phyloP scores from a whole-genome alignment of 1,140 invertebrate species.

The Zelostemma sp. region DNA sequence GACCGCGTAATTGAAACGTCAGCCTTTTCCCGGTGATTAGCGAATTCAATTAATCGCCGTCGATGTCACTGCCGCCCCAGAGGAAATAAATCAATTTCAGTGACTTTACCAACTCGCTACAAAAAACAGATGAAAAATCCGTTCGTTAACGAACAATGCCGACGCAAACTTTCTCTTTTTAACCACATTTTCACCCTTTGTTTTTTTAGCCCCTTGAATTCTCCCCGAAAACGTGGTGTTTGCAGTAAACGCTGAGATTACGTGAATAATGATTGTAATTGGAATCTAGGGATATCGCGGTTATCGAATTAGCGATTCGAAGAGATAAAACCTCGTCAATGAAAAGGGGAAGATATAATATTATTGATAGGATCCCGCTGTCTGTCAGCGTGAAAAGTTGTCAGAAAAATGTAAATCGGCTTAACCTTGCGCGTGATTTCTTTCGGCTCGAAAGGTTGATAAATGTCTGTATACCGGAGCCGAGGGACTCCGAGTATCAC shows the following conservation, averaged over 20 bases:
- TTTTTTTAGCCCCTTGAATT: too few species aligned
- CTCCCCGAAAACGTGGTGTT: too few species aligned
- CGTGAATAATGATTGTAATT: too few species aligned
- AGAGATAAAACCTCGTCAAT: neutral
- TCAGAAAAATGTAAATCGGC: constrained; percentile 13
- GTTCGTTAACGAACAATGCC: too few species aligned
- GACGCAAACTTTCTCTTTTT: too few species aligned
- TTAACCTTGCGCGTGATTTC: constrained; percentile 12
- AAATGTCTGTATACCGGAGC: neutral
- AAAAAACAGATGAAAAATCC: too few species aligned
- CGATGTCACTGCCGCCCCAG: too few species aligned
- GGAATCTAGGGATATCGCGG: too few species aligned
- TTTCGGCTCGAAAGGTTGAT: constrained; percentile 3
- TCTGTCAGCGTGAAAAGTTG: constrained; percentile 12
- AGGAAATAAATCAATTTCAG: too few species aligned
- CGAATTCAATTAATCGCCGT: neutral
- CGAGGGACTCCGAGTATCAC: neutral
- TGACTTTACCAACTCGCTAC: too few species aligned
- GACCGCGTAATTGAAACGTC: neutral
- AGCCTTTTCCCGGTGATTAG: neutral
- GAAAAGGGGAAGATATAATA: neutral
- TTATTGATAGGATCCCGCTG: constrained; percentile 5
- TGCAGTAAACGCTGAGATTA: too few species aligned
- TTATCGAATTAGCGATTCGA: neutral
- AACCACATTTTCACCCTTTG: too few species aligned